Conservation (phyloP, 1,140 invertebrate species). For the Panonychus citri region DNA sequence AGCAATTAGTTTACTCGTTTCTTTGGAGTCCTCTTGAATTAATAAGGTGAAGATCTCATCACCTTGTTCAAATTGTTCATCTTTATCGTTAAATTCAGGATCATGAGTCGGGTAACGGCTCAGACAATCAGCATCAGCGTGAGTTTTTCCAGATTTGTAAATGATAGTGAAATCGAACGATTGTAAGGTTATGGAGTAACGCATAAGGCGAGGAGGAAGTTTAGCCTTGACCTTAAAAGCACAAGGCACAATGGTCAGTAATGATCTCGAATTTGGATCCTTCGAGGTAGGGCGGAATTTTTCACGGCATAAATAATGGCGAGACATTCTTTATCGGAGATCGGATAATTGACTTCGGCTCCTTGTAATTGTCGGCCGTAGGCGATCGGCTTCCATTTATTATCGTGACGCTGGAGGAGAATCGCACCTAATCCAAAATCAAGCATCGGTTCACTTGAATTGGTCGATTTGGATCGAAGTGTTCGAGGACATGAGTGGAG, state of each 20-base stretch:
- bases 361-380: constrained; percentile 9
- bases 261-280: constrained; percentile 14
- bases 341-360: constrained; percentile 11
- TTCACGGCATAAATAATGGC: constrained; percentile 16
- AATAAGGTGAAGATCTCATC: too few species aligned
- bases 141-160: constrained; percentile 8
- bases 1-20: too few species aligned
- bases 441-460: constrained; percentile 11
- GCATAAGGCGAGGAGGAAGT: constrained; percentile 2
- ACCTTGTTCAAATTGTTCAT: background rate
- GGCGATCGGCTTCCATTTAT: constrained; percentile 1
- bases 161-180: constrained; percentile 12
- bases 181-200: constrained; percentile 13
- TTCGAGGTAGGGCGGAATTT: constrained; percentile 16
- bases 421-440: constrained; percentile 10
- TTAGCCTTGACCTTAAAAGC: background rate
- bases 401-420: constrained; percentile 5
- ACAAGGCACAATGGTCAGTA: constrained; percentile 15
- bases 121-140: constrained; percentile 6
- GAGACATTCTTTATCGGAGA: constrained; percentile 13
- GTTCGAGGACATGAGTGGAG: constrained; percentile 2
- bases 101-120: background rate
- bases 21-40: too few species aligned
- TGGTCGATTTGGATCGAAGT: constrained; percentile 2
- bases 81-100: background rate